A percentile compares a stretch with the other conserved stretches of the same genome.
phyloP scores from a whole-genome alignment of 2,888 invertebrate genomes.

The Aspidiotus destructor region DNA sequence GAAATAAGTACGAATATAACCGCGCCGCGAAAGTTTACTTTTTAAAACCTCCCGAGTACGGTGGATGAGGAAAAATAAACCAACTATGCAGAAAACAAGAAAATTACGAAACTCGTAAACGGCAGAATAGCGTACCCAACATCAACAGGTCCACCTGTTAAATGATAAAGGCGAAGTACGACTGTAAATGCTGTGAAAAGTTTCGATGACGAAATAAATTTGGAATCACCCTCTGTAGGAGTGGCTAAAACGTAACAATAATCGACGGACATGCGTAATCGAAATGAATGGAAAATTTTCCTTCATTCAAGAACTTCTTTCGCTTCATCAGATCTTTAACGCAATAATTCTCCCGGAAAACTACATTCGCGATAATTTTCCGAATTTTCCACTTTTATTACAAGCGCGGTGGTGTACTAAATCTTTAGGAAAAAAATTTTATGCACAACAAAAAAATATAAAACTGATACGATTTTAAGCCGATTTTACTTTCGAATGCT shows the following conservation, averaged over 20 bases:
- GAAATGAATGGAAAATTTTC: neutral
- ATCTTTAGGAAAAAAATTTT: too few relatives aligned
- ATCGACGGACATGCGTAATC: conserved; percentile 23
- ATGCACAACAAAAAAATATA: too few relatives aligned
- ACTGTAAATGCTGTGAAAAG: conserved; percentile 27
- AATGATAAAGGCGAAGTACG: conserved; percentile 26
- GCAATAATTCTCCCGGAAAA: too few relatives aligned
- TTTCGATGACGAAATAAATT: conserved; percentile 24
- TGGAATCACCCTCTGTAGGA: conserved; percentile 31
- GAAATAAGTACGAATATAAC: conserved; percentile 3
- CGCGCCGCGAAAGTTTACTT: conserved; percentile 12
- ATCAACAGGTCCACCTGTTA: conserved; percentile 33
- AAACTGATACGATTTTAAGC: too few relatives aligned
- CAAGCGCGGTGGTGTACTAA: too few relatives aligned
- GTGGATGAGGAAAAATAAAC: conserved; percentile 14
- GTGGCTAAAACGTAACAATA: conserved; percentile 17
- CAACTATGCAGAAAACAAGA: conserved; percentile 13
- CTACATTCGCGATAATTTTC: too few relatives aligned
- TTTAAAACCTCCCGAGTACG: neutral
- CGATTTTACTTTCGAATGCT: too few relatives aligned
- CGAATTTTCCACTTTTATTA: too few relatives aligned
- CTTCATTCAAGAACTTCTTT: too few relatives aligned
- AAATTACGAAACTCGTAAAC: neutral
- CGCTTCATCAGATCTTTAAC: too few relatives aligned
- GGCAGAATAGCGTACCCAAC: conserved; percentile 12